These are phyloP conservation scores for Drosophila parthenogenetica DNA, from an alignment of 2,888 invertebrate genomes.

Conservation along the genomic window DNA sequence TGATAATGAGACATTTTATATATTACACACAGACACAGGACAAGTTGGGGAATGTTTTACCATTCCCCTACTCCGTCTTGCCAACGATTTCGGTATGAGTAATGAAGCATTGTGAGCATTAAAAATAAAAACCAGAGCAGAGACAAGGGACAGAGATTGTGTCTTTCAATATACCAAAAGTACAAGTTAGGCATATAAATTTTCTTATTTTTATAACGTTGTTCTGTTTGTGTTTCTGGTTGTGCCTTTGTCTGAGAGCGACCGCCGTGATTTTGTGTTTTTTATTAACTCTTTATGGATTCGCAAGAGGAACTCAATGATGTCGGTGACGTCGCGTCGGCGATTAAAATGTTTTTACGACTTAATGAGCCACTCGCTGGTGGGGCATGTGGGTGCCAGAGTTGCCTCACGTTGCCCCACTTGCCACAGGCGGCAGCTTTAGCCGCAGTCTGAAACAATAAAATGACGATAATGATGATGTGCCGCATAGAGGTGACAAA, in stretches of 20 bases:
- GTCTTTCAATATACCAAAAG: conserved; percentile 44
- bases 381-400: conserved; percentile 75
- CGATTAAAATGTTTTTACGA: conserved; percentile 78
- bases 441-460: conserved; percentile 58
- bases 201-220: conserved; percentile 67
- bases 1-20: conserved; percentile 73
- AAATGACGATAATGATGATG: conserved; percentile 74
- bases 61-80: neutral
- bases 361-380: conserved; percentile 78
- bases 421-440: conserved; percentile 44
- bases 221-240: conserved; percentile 2
- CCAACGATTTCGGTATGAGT: conserved; percentile 44
- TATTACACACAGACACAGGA: conserved; percentile 43
- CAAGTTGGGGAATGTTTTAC: conserved; percentile 29
- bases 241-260: conserved; percentile 49
- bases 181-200: conserved; percentile 71
- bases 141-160: conserved; percentile 36
- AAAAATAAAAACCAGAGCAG: conserved; percentile 67
- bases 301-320: conserved; percentile 61
- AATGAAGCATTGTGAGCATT: conserved; percentile 60
- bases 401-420: conserved; percentile 59
- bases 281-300: conserved; percentile 80
- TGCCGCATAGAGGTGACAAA: conserved; percentile 76
- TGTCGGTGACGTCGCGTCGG: conserved; percentile 45
- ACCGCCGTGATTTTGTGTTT: conserved; percentile 74